These are phyloP conservation scores for Pardosa pseudoannulata DNA, from an alignment of 2,888 invertebrate species.

Conservation along the genomic window DNA sequence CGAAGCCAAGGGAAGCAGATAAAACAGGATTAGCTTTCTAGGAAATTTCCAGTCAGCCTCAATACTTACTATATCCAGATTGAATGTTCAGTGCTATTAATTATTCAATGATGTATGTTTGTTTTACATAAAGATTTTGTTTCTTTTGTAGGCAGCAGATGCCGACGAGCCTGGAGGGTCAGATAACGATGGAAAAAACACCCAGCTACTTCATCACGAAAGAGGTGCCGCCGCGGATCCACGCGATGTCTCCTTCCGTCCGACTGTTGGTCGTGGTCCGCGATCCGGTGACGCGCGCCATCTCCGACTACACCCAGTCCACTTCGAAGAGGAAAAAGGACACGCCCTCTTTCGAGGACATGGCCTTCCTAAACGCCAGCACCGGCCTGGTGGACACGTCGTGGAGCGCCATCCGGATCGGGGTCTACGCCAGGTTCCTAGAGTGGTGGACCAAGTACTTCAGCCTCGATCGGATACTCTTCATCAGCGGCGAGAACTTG, in stretches of 20 bases:
- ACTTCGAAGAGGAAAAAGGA: conserved; percentile 74
- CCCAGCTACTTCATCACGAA: conserved; percentile 94
- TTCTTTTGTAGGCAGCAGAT: conserved; percentile 83
- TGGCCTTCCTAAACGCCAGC: conserved; percentile 76
- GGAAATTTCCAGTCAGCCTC: no score
- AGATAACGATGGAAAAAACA: conserved; percentile 95
- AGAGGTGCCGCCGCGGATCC: conserved; percentile 88
- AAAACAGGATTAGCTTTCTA: no score
- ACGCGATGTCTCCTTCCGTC: conserved; percentile 88
- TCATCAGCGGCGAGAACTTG: conserved; percentile 79
- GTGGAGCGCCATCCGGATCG: conserved; percentile 79
- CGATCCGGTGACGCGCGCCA: conserved; percentile 92
- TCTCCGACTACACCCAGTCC: conserved; percentile 93
- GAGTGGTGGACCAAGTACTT: conserved; percentile 79
- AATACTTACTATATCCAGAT: no score
- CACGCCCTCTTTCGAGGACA: conserved; percentile 76
- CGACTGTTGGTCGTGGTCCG: conserved; percentile 91
- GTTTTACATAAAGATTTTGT: no score
- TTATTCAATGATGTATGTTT: no score
- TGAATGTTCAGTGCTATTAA: no score
- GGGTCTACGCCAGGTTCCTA: conserved; percentile 79
- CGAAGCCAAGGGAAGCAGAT: no score
- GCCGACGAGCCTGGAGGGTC: conserved; percentile 90
- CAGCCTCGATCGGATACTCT: conserved; percentile 78
- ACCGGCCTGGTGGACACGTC: conserved; percentile 78